Evolutionary conservation across 2,888 invertebrate genomes (phyloP).

Genomic region (Lysandra coridon): DNA sequence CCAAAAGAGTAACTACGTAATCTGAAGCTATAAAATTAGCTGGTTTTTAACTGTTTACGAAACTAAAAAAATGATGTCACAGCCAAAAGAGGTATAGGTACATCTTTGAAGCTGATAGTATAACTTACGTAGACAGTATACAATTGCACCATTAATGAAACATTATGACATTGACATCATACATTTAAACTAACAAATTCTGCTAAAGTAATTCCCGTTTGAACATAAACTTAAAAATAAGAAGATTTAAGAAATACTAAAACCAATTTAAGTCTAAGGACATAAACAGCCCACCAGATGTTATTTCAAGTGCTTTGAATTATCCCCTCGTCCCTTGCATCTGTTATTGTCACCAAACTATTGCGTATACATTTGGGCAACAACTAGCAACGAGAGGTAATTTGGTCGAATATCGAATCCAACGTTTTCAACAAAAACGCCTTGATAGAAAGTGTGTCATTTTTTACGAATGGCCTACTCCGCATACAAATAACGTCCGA

Average conservation of each 20-base stretch:
- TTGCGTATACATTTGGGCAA: constrained; percentile 36
- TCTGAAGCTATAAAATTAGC: not conserved
- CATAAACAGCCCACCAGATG: not conserved
- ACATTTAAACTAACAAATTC: too few relatives aligned
- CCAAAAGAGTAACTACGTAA: not conserved
- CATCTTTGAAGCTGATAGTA: not conserved
- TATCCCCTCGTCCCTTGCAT: constrained; percentile 48
- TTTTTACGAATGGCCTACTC: constrained; percentile 34
- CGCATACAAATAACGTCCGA: constrained; percentile 32
- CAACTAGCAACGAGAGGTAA: constrained; percentile 14
- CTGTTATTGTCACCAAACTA: constrained; percentile 52
- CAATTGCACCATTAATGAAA: not conserved
- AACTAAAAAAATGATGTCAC: not conserved
- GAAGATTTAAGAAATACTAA: too few relatives aligned
- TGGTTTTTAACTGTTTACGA: not conserved
- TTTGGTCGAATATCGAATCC: constrained; percentile 30
- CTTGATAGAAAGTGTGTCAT: constrained; percentile 35
- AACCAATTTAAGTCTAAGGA: not conserved
- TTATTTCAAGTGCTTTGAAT: not conserved
- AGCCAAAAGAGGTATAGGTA: not conserved
- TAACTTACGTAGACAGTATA: not conserved
- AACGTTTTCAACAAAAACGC: constrained; percentile 32
- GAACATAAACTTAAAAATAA: too few relatives aligned
- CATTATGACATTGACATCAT: not conserved
- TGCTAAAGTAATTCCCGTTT: too few relatives aligned